Conservation (phyloP, 2,797 vertebrate species). For the Pangasius macronema region DNA sequence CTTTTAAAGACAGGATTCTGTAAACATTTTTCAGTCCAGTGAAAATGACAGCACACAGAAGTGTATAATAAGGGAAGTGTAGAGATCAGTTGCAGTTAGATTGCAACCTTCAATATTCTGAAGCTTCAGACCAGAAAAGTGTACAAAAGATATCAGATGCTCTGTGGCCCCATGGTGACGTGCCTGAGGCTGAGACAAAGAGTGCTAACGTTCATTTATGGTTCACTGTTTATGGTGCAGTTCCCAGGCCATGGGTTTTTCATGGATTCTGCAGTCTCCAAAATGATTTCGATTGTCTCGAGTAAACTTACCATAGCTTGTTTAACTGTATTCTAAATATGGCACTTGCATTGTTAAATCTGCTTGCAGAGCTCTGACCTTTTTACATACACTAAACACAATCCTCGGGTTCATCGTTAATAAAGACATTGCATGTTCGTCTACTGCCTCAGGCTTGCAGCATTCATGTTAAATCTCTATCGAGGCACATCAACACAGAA, state of each 20-base stretch:
- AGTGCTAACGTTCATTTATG: not conserved
- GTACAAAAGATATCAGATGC: not conserved
- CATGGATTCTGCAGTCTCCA: not conserved
- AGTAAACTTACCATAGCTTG: not conserved
- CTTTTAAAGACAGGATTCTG: not conserved
- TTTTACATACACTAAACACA: not conserved
- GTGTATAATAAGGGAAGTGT: not conserved
- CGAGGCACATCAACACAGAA: conserved; percentile 11
- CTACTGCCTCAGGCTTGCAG: not conserved
- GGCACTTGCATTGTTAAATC: not conserved
- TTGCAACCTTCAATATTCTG: not conserved
- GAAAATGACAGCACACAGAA: not conserved
- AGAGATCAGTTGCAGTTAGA: not conserved
- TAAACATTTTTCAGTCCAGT: not conserved
- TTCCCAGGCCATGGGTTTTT: not conserved
- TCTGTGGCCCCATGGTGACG: not conserved
- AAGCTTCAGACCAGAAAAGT: not conserved
- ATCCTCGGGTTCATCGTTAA: not conserved
- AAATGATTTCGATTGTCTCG: not conserved
- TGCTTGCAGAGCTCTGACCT: not conserved
- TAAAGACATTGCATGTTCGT: not conserved
- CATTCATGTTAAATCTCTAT: not conserved
- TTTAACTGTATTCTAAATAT: not conserved
- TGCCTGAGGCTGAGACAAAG: not conserved
- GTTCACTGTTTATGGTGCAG: not conserved